Percentiles rank a stretch among this genome's conserved stretches.
Evolutionary conservation across 2,113 vertebrate species (phyloP).

Genomic region (Bombycilla garrulus): DNA sequence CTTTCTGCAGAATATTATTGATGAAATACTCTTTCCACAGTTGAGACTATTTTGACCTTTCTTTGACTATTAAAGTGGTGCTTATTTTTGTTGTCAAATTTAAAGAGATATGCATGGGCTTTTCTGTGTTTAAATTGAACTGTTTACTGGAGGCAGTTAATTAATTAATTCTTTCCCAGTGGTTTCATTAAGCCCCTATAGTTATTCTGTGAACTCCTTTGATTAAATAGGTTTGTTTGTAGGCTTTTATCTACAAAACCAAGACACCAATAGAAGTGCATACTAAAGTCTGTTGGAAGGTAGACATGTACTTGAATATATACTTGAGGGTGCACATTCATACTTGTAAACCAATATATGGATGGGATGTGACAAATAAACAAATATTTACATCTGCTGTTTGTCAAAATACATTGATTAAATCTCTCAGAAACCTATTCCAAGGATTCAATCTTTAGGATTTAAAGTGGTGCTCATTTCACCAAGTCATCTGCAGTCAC

Average conservation of each 20-base stretch:
- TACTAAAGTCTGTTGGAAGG: neutral
- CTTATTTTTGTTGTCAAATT: neutral
- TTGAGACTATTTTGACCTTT: neutral
- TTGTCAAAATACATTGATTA: neutral
- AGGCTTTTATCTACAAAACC: neutral
- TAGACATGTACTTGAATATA: neutral
- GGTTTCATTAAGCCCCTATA: neutral
- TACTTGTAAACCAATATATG: neutral
- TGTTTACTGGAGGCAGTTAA: neutral
- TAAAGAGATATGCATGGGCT: neutral
- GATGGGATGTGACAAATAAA: neutral
- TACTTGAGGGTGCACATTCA: neutral
- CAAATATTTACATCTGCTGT: neutral
- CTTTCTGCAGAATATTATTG: neutral
- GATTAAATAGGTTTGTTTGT: neutral
- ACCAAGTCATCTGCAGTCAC: neutral
- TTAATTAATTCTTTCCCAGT: conserved; percentile 10
- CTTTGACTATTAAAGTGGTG: neutral
- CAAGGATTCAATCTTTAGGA: neutral
- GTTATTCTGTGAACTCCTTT: neutral
- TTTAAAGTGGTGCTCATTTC: neutral
- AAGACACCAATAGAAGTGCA: neutral
- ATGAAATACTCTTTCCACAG: neutral
- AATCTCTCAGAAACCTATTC: neutral
- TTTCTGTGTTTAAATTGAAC: neutral